Conservation (phyloP, 2,797 vertebrate genomes). For the Monodelphis domestica region DNA sequence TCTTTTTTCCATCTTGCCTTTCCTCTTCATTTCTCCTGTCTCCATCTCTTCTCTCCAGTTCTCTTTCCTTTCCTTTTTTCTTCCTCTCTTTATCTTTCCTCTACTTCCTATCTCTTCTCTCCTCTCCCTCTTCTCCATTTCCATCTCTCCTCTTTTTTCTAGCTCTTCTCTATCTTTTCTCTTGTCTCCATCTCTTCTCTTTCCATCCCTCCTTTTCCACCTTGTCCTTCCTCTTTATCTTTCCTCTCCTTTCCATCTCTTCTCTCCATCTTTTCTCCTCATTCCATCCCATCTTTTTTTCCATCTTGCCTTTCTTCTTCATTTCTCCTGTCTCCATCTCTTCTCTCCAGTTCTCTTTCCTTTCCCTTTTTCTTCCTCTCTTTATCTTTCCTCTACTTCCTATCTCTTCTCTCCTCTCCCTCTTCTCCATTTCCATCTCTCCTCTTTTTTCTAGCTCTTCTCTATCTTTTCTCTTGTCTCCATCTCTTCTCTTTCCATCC, state of each 20-base stretch:
- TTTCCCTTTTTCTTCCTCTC: neutral
- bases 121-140: neutral
- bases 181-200: neutral
- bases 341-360: neutral
- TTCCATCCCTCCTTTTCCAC: neutral
- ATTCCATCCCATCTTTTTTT: too few species aligned
- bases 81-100: neutral
- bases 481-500: neutral
- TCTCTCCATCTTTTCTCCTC: too few species aligned
- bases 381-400: neutral
- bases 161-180: neutral
- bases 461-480: neutral
- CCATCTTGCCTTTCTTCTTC: neutral
- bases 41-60: neutral
- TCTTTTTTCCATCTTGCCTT: too few species aligned
- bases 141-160: too few species aligned
- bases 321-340: neutral
- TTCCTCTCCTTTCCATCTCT: too few species aligned
- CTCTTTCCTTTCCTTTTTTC: too few species aligned
- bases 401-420: too few species aligned
- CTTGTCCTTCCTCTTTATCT: too few species aligned
- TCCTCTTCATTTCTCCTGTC: neutral
- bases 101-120: neutral
- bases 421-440: neutral
- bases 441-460: neutral